Evolutionary conservation across 2,797 vertebrate species (phyloP), one percentile per base, ranked within the genome.

Genomic region (Semaprochilodus insignis): DNA sequence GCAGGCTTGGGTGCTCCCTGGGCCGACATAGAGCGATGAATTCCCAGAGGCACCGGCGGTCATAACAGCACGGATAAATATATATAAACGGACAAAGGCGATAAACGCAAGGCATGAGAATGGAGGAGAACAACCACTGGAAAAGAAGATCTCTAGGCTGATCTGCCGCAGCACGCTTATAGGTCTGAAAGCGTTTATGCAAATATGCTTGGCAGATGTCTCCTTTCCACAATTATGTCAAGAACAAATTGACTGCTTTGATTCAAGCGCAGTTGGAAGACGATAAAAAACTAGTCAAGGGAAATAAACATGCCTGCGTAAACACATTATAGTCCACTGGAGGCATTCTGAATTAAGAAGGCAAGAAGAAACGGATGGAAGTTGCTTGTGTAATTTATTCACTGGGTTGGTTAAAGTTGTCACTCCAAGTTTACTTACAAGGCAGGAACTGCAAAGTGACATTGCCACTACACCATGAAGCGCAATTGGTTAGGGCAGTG

Each of bases 1-100:
- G 25, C 52, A 77, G 66, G 60, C 25, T 74, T 0, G 2, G 74
- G 85, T 66, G 51, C 52, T 60, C 23, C 51, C 74, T 76, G 80
- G 78, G 86, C 76, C 84, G 74, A 86, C 63, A 72, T 72, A 83
- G 59, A 87, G 77, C 34, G 55, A 84, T 57, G 70, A 81, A 70
- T 76, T 88, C 67, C 78, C 74, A 60, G 6, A 87, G 81, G 87
- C 81, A 77, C 74, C 57, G 79, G 74, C 78, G 65, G 75, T 71
- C 31, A 44, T 79, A 76, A 55, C 81, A 85, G 76, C 36, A 80
- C 14, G 36, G 77, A 81, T 85, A 69, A 78, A 89, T 89, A 59
- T 81, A 83, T 87, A 44, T 44, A 44, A 83, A 85, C 15, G 51
- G 54, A 75, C 54, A 59, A 36, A 60, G 7, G 44, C 74, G 78